Base-by-base conservation (phyloP, 2,888 invertebrate species). In the Silvanus unidentatus region DNA sequence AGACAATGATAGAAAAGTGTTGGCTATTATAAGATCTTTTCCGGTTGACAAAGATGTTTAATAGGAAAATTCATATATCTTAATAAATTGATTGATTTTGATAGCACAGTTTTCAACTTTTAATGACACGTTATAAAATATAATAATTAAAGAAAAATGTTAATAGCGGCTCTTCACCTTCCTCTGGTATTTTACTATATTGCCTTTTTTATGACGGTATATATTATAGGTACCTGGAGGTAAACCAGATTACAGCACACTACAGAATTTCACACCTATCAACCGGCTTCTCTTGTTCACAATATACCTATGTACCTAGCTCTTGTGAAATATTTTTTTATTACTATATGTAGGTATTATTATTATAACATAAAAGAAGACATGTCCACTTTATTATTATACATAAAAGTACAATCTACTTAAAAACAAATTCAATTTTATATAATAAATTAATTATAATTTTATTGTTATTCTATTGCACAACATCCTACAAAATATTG, bases 121-220 rank as follows among this genome's bases (percentile, higher is more conserved):
- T 43, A 46, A 45, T 49, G 44, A 40, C 40, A 39, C 32, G 48
- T 34, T 44, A 41, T 51, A 51, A 49, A 51, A 48, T 43, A 47
- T 47, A 51, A 44, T 45, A 48, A 51, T 51, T 49, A 44, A 39
- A 42, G 44, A 46, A 40, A 51, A 51, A 49, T 49, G 36, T 49
- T 45, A 48, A 44, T 49, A 43, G 43, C 42, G 43, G 48, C 46
- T 48, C 48, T 47, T 44, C 44, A 47, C 40, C 48, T 44, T 39
- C 39, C 38, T 43, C 37, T 34, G 45, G 35, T 42, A 47, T 51
- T 51, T 51, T 51, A 51, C 42, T 47, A 47, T 47, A 43, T 50
- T 44, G 40, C 41, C 28, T 46, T 48, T 48, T 48, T 51, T 22
- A 22, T 22, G 22, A 22, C 8, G 22, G 22, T 22, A 5, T 22